phyloP scores from a whole-genome alignment of 2,113 vertebrate genomes.

The Glareola pratincola region DNA sequence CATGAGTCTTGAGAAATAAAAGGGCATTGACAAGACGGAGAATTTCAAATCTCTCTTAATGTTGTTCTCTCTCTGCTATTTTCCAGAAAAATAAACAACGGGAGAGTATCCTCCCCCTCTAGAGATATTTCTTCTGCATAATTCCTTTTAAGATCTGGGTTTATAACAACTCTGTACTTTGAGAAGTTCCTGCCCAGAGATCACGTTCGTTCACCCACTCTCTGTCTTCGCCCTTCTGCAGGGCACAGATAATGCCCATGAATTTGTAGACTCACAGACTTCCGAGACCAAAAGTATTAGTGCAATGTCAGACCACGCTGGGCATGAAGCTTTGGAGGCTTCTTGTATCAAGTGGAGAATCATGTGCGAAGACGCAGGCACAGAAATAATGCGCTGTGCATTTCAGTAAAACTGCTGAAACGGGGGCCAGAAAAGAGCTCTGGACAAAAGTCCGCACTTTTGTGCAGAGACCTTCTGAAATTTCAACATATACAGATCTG shows the following conservation, averaged over 20 bases:
- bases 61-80: neutral
- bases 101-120: neutral
- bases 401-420: neutral
- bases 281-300: neutral
- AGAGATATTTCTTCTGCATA: neutral
- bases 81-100: neutral
- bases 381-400: neutral
- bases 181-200: neutral
- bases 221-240: neutral
- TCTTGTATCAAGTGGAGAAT: neutral
- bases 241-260: neutral
- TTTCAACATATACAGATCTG: fast-evolving
- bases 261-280: neutral
- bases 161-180: neutral
- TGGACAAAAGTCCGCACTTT: neutral
- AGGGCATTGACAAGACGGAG: neutral
- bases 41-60: neutral
- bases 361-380: fast-evolving
- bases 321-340: neutral
- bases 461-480: neutral
- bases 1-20: neutral
- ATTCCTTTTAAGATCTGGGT: neutral
- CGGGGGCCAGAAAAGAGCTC: neutral
- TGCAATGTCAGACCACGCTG: neutral
- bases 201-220: neutral